Evolutionary conservation across 2,797 vertebrate genomes (phyloP), one percentile per base, ranked within the genome.

Genomic region (Clarias pachynema): DNA sequence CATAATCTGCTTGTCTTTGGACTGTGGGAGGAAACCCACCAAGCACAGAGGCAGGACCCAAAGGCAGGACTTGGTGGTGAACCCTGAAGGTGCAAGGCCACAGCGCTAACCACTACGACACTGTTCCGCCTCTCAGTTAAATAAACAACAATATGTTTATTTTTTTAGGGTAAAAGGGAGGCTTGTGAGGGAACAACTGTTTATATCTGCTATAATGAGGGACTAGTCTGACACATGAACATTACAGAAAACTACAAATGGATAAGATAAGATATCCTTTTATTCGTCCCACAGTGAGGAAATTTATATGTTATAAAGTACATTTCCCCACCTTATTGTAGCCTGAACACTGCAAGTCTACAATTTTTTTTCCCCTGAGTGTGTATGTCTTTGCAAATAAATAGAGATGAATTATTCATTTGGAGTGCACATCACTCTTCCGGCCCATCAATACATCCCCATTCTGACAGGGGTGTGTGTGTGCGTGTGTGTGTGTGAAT

Each of bases 381-480:
- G 37, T 82, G 60, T 66, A 18, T 44, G 18, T 31, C 26, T 73
- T 40, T n/a, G 37, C 34, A 81, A 59, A 90, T 90, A 40, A 78
- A 84, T 34, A 77, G 82, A 86, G 74, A 91, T 95, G 91, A 95
- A 95, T 95, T 93, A 95, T 95, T 95, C 90, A 95, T 95, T 86
- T 85, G 85, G 91, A 81, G 88, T 87, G 88, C 92, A 92, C 92
- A 93, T 94, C 94, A 91, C 89, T 92, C 91, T 95, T 91, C 91
- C 87, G 84, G 91, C 88, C 89, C 88, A 89, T 95, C 93, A 92
- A 95, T 94, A 94, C 87, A 85, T 86, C 29, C 92, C 92, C 91
- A 92, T 95, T 95, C 92, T 89, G 89, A 89, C 60, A 56, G 77
- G 44, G 44, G 44, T 49, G 44, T 49, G 44, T 44, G 44, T 44